These are phyloP conservation scores for Alviniconcha strummeri DNA, from an alignment of 2,888 invertebrate species.

Conservation along the genomic window DNA sequence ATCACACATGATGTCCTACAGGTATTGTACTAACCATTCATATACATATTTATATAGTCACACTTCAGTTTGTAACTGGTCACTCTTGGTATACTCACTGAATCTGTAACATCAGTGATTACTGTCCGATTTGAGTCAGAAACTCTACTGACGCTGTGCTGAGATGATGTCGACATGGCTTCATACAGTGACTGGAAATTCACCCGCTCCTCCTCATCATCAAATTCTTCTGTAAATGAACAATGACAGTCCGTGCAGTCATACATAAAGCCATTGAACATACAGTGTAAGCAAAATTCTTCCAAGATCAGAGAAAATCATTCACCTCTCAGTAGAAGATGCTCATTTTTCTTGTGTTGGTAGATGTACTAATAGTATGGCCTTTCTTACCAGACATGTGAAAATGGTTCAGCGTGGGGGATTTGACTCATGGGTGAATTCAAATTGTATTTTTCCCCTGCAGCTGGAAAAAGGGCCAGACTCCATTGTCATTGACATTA, in stretches of 20 bases:
- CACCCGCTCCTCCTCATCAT: constrained; percentile 48
- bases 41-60: neutral
- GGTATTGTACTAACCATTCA: neutral
- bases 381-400: too few species aligned
- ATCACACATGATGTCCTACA: too few species aligned
- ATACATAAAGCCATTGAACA: neutral
- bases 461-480: too few species aligned
- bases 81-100: neutral
- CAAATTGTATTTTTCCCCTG: too few species aligned
- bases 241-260: neutral
- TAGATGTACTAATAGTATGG: too few species aligned
- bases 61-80: too few species aligned
- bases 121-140: constrained; percentile 21
- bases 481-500: too few species aligned
- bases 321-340: neutral
- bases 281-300: neutral
- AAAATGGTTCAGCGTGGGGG: too few species aligned
- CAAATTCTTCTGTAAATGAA: neutral
- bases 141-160: constrained; percentile 1
- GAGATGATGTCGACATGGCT: constrained; percentile 43
- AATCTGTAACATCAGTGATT: neutral
- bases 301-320: neutral
- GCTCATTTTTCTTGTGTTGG: too few species aligned
- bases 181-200: constrained; percentile 59
- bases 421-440: too few species aligned